Evolutionary conservation across 2,888 invertebrate genomes (phyloP).

Genomic region (Eupithecia centaureata): DNA sequence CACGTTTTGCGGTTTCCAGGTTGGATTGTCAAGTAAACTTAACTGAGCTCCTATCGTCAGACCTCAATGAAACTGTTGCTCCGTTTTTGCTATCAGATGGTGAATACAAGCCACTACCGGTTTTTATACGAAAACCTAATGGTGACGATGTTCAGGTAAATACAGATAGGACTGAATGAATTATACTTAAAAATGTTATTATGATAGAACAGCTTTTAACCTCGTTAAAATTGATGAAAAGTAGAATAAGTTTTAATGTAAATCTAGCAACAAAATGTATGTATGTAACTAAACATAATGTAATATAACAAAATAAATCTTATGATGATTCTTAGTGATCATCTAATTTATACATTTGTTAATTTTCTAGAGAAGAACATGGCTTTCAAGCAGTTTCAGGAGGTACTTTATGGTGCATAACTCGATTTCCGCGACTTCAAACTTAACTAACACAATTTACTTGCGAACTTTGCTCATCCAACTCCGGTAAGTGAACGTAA

Average conservation of each 20-base stretch:
- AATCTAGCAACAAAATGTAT: too few relatives aligned
- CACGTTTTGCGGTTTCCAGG: slow-evolving; percentile 51
- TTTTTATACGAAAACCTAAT: slow-evolving; percentile 58
- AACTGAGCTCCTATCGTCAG: slow-evolving; percentile 49
- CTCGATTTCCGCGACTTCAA: slow-evolving; percentile 54
- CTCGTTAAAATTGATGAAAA: too few relatives aligned
- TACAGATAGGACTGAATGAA: neutral
- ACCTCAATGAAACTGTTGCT: slow-evolving; percentile 55
- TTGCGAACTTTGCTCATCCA: slow-evolving; percentile 57
- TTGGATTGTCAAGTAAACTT: slow-evolving; percentile 58
- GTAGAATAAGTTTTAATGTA: too few relatives aligned
- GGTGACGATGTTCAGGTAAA: slow-evolving; percentile 63
- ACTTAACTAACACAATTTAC: slow-evolving; percentile 61
- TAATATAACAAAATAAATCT: too few relatives aligned
- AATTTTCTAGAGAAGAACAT: slow-evolving; percentile 58
- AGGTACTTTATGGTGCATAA: slow-evolving; percentile 63
- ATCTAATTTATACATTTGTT: neutral
- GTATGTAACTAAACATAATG: too few relatives aligned
- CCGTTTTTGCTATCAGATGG: slow-evolving; percentile 57
- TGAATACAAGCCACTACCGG: slow-evolving; percentile 57
- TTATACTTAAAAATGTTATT: too few relatives aligned
- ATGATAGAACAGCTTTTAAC: too few relatives aligned
- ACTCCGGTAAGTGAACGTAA: slow-evolving; percentile 59
- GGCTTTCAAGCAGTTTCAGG: slow-evolving; percentile 62
- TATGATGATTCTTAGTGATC: too few relatives aligned